Evolutionary conservation across 1,140 invertebrate species (phyloP).

Genomic region (Magallana gigas): DNA sequence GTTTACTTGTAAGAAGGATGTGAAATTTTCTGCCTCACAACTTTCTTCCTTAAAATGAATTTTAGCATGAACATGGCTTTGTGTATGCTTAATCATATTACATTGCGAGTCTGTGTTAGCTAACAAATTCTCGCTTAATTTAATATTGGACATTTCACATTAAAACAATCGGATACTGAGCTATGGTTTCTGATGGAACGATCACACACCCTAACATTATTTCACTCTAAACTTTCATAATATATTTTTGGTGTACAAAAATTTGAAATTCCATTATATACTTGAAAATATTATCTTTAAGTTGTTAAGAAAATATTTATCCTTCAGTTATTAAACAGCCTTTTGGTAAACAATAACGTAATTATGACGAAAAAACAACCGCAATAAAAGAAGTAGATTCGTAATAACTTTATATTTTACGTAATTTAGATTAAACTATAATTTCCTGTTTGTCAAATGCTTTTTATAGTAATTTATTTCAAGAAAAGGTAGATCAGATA

Average conservation of each 20-base stretch:
- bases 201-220: background rate
- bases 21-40: conserved; percentile 15
- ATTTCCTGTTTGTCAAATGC: background rate
- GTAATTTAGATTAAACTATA: background rate
- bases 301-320: background rate
- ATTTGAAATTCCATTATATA: no score
- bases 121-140: conserved; percentile 19
- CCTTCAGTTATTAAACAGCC: background rate
- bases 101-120: background rate
- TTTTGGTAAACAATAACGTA: background rate
- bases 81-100: background rate
- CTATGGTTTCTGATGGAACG: background rate
- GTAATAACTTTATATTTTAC: background rate
- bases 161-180: conserved; percentile 7
- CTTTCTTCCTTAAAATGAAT: conserved; percentile 30
- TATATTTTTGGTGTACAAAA: no score
- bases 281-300: no score
- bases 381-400: background rate
- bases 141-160: conserved; percentile 25
- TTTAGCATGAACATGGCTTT: background rate
- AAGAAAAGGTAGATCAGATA: background rate
- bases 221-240: background rate
- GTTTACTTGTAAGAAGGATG: conserved; percentile 12
- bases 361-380: background rate
- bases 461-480: background rate